Evolutionary conservation across 2,797 vertebrate genomes (phyloP).

Genomic region (Pipistrellus pipistrellus): DNA sequence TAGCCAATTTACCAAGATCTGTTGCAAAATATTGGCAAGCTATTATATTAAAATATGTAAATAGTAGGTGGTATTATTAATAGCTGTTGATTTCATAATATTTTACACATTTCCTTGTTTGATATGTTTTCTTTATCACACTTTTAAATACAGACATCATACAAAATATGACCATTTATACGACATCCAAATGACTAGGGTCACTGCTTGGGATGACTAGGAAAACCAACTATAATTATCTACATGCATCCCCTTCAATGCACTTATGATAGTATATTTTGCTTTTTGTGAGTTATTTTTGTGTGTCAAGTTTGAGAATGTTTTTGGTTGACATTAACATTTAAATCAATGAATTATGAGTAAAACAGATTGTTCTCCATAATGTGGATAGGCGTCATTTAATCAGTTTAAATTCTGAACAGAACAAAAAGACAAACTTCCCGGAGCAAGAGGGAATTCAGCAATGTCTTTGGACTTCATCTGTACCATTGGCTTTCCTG

Average conservation of each 20-base stretch:
- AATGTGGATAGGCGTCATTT: neutral
- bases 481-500: neutral
- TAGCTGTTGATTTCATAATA: neutral
- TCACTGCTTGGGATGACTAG: neutral
- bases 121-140: neutral
- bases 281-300: neutral
- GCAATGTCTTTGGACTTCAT: neutral
- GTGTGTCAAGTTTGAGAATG: neutral
- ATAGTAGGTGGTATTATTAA: neutral
- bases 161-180: neutral
- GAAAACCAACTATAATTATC: neutral
- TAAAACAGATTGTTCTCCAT: neutral
- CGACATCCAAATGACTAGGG: neutral
- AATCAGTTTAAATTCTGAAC: neutral
- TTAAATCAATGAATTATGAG: neutral
- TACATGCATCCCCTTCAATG: neutral
- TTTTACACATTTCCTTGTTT: neutral
- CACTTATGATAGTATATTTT: neutral
- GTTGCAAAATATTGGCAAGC: neutral
- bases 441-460: neutral
- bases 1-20: neutral
- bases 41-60: neutral
- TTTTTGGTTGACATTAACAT: neutral
- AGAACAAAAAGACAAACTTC: neutral
- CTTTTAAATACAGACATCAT: neutral